phyloP scores from a whole-genome alignment of 2,888 invertebrate species.

The Hirtodrosophila confusa region DNA sequence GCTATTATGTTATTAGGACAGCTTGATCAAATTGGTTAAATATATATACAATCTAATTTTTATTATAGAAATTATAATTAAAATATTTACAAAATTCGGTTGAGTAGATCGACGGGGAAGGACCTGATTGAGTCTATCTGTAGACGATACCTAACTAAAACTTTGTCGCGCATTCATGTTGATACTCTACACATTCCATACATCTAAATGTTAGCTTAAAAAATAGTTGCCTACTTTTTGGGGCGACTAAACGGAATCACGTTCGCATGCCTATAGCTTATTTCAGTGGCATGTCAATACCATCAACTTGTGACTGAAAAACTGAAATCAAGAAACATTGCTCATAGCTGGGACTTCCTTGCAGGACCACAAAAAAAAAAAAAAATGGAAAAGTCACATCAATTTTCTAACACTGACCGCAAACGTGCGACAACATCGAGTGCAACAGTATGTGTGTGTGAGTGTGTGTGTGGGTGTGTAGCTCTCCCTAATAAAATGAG shows the following conservation, averaged over 20 bases:
- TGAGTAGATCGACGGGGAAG: too few species aligned
- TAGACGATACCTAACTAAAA: too few species aligned
- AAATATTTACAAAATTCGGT: too few species aligned
- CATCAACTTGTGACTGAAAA: slow-evolving; percentile 30
- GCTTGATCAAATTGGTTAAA: too few species aligned
- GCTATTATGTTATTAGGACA: too few species aligned
- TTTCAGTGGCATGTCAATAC: slow-evolving; percentile 15
- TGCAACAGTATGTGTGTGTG: slow-evolving; percentile 32
- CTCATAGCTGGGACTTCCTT: slow-evolving; percentile 39
- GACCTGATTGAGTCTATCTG: too few species aligned
- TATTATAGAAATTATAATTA: too few species aligned
- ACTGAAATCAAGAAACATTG: slow-evolving; percentile 64
- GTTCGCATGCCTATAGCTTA: slow-evolving; percentile 12
- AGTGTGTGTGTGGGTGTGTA: slow-evolving; percentile 24
- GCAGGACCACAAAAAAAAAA: slow-evolving; percentile 20
- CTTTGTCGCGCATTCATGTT: too few species aligned
- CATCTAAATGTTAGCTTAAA: too few species aligned
- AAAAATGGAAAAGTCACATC: slow-evolving; percentile 62
- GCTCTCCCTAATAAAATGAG: slow-evolving; percentile 72
- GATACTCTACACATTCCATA: too few species aligned
- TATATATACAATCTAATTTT: too few species aligned
- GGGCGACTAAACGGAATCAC: slow-evolving; percentile 22
- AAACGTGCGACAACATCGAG: slow-evolving; percentile 65
- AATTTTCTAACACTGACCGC: slow-evolving; percentile 67
- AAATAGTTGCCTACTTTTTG: slow-evolving; percentile 12